Conservation (phyloP, 2,888 invertebrate species). For the Bhutanitis thaidina region DNA sequence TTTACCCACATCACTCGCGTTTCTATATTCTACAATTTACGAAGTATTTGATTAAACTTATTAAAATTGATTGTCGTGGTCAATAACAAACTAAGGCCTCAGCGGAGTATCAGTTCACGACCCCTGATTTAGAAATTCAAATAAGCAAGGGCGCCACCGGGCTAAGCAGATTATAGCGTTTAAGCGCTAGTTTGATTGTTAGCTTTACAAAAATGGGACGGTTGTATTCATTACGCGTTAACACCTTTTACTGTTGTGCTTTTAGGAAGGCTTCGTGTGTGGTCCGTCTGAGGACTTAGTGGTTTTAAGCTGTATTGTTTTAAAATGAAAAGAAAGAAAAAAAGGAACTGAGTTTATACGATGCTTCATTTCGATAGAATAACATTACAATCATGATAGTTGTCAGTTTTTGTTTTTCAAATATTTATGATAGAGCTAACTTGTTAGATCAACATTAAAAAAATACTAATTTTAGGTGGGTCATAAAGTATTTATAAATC, state of each 20-base stretch:
- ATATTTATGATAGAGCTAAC: background rate
- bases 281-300: slow-evolving; percentile 43
- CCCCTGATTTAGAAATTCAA: slow-evolving; percentile 31
- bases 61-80: too few relatives aligned
- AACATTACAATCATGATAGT: too few relatives aligned
- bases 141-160: slow-evolving; percentile 62
- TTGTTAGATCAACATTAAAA: too few relatives aligned
- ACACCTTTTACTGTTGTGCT: slow-evolving; percentile 74
- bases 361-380: too few relatives aligned
- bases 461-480: background rate
- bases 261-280: slow-evolving; percentile 65
- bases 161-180: slow-evolving; percentile 67
- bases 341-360: too few relatives aligned
- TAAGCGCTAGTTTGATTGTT: slow-evolving; percentile 59
- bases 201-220: slow-evolving; percentile 66
- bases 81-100: too few relatives aligned
- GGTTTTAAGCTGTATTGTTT: slow-evolving; percentile 30
- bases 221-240: slow-evolving; percentile 68
- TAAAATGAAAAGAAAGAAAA: too few relatives aligned
- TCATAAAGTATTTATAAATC: background rate
- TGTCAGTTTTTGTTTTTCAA: too few relatives aligned
- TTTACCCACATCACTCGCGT: too few relatives aligned
- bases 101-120: slow-evolving; percentile 13
- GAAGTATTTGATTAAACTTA: too few relatives aligned
- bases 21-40: too few relatives aligned